A percentile compares a stretch with the other conserved stretches of the same genome.
These are phyloP conservation scores for Galbula dea DNA, from an alignment of 2,113 vertebrate species.

Conservation along the genomic window DNA sequence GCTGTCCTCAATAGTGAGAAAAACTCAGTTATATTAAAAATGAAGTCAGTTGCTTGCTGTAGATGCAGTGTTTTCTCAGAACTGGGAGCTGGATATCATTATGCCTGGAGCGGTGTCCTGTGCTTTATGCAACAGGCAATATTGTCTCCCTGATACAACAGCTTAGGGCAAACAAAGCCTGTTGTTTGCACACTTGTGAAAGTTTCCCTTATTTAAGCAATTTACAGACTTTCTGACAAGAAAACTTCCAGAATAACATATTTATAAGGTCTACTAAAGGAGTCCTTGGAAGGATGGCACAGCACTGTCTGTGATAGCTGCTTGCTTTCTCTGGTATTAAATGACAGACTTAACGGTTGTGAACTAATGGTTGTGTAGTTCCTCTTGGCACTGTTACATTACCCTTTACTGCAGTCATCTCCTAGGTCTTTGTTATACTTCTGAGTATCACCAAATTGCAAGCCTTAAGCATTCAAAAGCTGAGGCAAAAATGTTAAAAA, in stretches of 20 bases:
- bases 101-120: background rate
- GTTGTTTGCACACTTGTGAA: background rate
- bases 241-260: background rate
- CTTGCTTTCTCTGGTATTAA: background rate
- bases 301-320: background rate
- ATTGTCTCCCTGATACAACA: background rate
- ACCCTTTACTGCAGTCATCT: background rate
- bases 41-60: background rate
- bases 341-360: background rate
- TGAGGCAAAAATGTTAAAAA: background rate
- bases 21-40: background rate
- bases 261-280: background rate
- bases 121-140: background rate
- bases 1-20: background rate
- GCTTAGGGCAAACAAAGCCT: background rate
- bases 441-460: background rate
- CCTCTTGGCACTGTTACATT: background rate
- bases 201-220: background rate
- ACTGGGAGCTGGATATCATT: background rate
- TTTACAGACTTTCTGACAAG: background rate
- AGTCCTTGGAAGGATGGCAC: background rate
- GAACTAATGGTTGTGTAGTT: background rate
- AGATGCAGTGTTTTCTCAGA: background rate
- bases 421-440: background rate
- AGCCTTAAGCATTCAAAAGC: background rate